These are phyloP conservation scores for Eutolmus rufibarbis DNA, from an alignment of 2,888 invertebrate species.

Conservation along the genomic window DNA sequence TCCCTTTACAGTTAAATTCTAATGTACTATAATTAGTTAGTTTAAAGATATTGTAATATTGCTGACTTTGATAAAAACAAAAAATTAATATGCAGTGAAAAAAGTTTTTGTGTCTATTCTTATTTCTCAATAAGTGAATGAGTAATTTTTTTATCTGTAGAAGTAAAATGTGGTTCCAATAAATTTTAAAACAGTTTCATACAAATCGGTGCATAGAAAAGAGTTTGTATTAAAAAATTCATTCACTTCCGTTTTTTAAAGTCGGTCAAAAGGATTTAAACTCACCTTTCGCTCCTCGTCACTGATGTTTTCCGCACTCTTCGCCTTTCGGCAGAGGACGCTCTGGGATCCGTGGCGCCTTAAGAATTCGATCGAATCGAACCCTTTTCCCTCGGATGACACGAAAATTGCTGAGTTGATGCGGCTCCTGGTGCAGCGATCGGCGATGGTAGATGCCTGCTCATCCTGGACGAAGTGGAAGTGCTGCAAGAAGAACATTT, in stretches of 20 bases:
- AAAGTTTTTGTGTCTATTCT: too few relatives aligned
- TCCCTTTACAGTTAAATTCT: too few relatives aligned
- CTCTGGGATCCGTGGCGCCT: constrained; percentile 82
- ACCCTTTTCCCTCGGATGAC: constrained; percentile 76
- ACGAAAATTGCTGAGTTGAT: constrained; percentile 88
- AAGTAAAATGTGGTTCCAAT: background rate
- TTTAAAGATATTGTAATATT: too few relatives aligned
- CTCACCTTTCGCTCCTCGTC: constrained; percentile 62
- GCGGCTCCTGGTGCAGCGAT: constrained; percentile 72
- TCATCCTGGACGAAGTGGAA: constrained; percentile 76
- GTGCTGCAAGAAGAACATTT: constrained; percentile 66
- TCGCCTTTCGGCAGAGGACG: constrained; percentile 79
- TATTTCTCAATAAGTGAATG: too few relatives aligned
- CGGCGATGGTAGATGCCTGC: constrained; percentile 71
- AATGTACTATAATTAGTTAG: too few relatives aligned
- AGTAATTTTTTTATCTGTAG: too few relatives aligned
- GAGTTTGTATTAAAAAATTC: too few relatives aligned
- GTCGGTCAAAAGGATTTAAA: constrained; percentile 10
- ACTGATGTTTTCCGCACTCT: constrained; percentile 75
- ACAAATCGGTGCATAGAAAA: too few relatives aligned
- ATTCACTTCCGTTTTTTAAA: background rate
- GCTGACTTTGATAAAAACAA: too few relatives aligned
- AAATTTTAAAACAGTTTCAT: background rate
- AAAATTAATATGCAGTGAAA: too few relatives aligned
- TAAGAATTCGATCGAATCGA: constrained; percentile 81